A percentile compares a stretch with the other conserved stretches of the same genome.
phyloP scores from a whole-genome alignment of 1,140 invertebrate species.

The Hermatobates lingyangjiaoensis region DNA sequence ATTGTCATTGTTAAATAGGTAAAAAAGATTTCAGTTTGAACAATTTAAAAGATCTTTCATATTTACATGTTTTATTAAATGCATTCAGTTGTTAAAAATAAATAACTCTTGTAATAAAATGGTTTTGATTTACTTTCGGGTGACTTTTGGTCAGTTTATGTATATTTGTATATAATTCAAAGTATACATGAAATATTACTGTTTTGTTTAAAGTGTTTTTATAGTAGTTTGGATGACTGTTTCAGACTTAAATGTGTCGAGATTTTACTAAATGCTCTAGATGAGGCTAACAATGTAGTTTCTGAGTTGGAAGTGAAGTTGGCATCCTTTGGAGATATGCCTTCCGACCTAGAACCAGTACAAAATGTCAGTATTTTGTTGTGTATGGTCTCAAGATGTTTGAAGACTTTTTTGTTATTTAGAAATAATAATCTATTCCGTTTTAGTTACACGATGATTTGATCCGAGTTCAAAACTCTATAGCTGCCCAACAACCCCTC shows the following conservation, averaged over 20 bases:
- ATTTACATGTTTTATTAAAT: too few relatives aligned
- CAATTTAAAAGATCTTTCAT: too few relatives aligned
- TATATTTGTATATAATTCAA: too few relatives aligned
- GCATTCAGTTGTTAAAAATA: too few relatives aligned
- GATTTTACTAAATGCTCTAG: constrained; percentile 67
- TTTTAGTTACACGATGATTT: constrained; percentile 45
- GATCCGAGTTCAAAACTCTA: constrained; percentile 56
- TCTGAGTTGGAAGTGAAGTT: constrained; percentile 83
- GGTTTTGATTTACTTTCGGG: too few relatives aligned
- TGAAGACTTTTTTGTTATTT: neutral
- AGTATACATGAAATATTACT: too few relatives aligned
- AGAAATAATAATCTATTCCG: neutral
- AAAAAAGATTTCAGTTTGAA: too few relatives aligned
- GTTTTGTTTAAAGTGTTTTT: too few relatives aligned
- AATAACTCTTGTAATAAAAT: too few relatives aligned
- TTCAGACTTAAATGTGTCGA: constrained; percentile 66
- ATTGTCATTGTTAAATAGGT: too few relatives aligned
- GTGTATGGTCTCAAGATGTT: too few relatives aligned
- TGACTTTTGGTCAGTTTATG: too few relatives aligned
- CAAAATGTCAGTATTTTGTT: constrained; percentile 30
- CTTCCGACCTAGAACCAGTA: constrained; percentile 57
- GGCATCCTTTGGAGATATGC: constrained; percentile 60
- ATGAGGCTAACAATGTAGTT: constrained; percentile 72
- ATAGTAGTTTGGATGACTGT: constrained; percentile 16
- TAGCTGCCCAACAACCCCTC: constrained; percentile 62